Percentiles rank a stretch among this genome's conserved stretches.
Evolutionary conservation across 2,888 invertebrate species (phyloP).

Genomic region (Clepsis dumicolana): DNA sequence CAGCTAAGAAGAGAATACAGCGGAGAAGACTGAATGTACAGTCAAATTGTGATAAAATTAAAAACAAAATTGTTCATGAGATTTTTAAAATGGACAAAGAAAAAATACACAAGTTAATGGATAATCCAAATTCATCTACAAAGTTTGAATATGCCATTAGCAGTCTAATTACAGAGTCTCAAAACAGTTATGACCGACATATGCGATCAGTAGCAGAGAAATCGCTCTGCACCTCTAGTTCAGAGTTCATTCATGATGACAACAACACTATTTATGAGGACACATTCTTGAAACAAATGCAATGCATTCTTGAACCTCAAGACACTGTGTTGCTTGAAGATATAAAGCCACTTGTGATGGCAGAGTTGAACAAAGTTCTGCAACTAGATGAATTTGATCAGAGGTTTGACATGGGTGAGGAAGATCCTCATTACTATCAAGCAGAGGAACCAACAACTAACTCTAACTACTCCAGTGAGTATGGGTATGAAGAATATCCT

Average conservation of each 20-base stretch:
- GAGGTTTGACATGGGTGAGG: slow-evolving; percentile 55
- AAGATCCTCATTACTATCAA: slow-evolving; percentile 46
- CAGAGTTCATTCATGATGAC: slow-evolving; percentile 85
- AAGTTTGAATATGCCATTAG: slow-evolving; percentile 83
- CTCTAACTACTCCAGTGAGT: slow-evolving; percentile 23
- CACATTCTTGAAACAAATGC: slow-evolving; percentile 91
- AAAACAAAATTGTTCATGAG: slow-evolving; percentile 81
- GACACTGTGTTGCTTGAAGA: slow-evolving; percentile 85
- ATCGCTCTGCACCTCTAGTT: slow-evolving; percentile 71
- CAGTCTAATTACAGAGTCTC: slow-evolving; percentile 81
- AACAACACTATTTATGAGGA: slow-evolving; percentile 89
- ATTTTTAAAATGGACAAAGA: slow-evolving; percentile 83
- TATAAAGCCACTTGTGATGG: slow-evolving; percentile 86
- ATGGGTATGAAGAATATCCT: slow-evolving; percentile 27
- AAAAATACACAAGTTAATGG: slow-evolving; percentile 80
- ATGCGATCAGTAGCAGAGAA: slow-evolving; percentile 80
- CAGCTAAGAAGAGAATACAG: slow-evolving; percentile 62
- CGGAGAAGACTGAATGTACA: slow-evolving; percentile 61
- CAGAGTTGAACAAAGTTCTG: slow-evolving; percentile 85
- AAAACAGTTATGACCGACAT: slow-evolving; percentile 78
- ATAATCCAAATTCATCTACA: slow-evolving; percentile 80
- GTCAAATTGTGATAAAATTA: slow-evolving; percentile 76
- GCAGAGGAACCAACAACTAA: slow-evolving; percentile 49
- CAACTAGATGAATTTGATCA: slow-evolving; percentile 75
- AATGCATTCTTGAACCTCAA: slow-evolving; percentile 85